Conservation (phyloP, 2,888 invertebrate species). For the Eretmocerus hayati region DNA sequence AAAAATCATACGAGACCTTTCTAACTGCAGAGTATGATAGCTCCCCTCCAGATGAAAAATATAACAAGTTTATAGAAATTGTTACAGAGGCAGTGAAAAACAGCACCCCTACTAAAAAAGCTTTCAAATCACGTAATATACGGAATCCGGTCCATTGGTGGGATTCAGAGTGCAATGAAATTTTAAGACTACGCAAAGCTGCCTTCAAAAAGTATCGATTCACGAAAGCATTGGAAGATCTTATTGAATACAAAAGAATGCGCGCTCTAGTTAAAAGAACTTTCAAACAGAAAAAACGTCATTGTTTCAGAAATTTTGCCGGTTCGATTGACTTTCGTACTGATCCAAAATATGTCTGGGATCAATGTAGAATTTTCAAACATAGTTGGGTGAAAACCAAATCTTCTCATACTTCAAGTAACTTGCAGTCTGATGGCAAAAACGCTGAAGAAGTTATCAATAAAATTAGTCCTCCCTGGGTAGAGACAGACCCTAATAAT, state of each 20-base stretch:
- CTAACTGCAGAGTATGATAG: background rate
- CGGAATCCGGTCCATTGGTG: background rate
- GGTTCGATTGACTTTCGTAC: background rate
- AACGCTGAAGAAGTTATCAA: no score
- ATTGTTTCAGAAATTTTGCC: background rate
- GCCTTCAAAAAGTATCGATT: background rate
- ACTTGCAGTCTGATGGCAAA: no score
- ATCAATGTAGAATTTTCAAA: background rate
- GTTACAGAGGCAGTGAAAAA: background rate
- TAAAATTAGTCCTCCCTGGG: background rate
- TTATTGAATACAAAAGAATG: background rate
- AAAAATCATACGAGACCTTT: background rate
- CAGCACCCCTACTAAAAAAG: background rate
- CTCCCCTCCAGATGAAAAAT: background rate
- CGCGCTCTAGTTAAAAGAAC: background rate
- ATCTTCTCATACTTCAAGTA: no score
- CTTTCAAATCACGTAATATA: background rate
- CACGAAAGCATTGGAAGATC: background rate
- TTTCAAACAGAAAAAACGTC: background rate
- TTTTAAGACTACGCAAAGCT: background rate
- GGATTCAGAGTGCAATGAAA: background rate
- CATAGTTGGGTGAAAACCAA: no score
- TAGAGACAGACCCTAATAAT: background rate
- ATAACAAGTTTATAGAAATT: background rate
- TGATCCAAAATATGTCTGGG: background rate